Conservation (phyloP, 1,140 invertebrate species). For the Microplitis demolitor region DNA sequence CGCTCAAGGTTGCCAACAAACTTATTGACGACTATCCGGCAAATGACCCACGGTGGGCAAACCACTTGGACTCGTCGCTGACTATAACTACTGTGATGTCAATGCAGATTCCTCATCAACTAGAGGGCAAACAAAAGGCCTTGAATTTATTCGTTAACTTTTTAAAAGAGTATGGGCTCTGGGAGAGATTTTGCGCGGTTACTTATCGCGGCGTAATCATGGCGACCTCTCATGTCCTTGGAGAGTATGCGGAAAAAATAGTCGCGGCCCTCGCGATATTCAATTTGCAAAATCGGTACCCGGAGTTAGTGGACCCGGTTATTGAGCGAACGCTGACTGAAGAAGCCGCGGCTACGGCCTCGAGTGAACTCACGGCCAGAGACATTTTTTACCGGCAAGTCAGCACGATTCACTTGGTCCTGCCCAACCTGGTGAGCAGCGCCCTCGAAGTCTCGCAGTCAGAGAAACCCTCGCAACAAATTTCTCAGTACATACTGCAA, state of each 20-base stretch:
- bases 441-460: conserved; percentile 63
- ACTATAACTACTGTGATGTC: conserved; percentile 63
- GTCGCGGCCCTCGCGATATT: conserved; percentile 74
- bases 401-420: conserved; percentile 63
- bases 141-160: conserved; percentile 77
- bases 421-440: conserved; percentile 63
- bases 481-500: conserved; percentile 63
- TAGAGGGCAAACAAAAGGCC: conserved; percentile 84
- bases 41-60: conserved; percentile 83
- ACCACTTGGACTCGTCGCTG: conserved; percentile 42
- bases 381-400: conserved; percentile 78
- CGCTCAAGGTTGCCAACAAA: conserved; percentile 75
- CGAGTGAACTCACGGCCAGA: conserved; percentile 66
- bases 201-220: conserved; percentile 65
- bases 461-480: conserved; percentile 61
- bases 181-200: conserved; percentile 70
- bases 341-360: conserved; percentile 38
- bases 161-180: conserved; percentile 75
- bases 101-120: conserved; percentile 80
- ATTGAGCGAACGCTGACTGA: conserved; percentile 66
- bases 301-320: conserved; percentile 62
- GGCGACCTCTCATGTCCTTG: conserved; percentile 70
- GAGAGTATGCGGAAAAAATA: conserved; percentile 77
- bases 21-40: conserved; percentile 87
- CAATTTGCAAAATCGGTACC: conserved; percentile 68